phyloP scores from a whole-genome alignment of 1,140 invertebrate genomes.

The Schlechtendalia chinensis region DNA sequence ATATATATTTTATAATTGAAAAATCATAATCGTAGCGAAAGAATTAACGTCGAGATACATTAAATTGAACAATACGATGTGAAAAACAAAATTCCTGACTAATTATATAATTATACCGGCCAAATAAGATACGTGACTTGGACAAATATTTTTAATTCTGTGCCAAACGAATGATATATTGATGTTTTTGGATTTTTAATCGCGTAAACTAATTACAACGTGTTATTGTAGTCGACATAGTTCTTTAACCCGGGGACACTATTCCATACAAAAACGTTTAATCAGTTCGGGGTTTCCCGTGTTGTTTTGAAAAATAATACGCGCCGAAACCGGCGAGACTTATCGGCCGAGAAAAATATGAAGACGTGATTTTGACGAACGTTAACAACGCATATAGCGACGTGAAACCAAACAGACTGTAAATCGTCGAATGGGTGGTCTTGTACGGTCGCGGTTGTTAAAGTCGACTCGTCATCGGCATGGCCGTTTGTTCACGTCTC shows the following conservation, averaged over 20 bases:
- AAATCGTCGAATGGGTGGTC: slow-evolving; percentile 14
- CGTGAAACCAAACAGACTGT: slow-evolving; percentile 14
- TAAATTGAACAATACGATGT: background rate
- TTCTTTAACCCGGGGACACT: no score
- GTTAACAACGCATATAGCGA: background rate
- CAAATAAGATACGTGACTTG: background rate
- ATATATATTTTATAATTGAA: background rate
- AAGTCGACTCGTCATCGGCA: slow-evolving; percentile 11
- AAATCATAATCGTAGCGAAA: background rate
- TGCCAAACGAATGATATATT: no score
- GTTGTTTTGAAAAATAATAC: no score
- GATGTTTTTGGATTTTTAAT: no score
- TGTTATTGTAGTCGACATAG: no score
- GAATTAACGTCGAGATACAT: background rate
- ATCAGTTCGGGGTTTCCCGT: no score
- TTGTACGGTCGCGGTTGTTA: background rate
- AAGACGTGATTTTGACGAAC: background rate
- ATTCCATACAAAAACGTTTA: no score
- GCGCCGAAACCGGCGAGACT: no score
- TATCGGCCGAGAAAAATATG: no score
- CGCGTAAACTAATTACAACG: no score
- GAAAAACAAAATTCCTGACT: slow-evolving; percentile 5
- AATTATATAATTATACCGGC: background rate
- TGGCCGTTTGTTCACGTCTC: background rate
- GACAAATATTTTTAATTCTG: background rate